These are phyloP conservation scores for Bos taurus DNA, from an alignment of 2,113 vertebrate species.

Conservation along the genomic window ARS-UCD2.0 NC_037347.1:2228001-2228500, in stretches of 20 bases:
- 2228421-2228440: not conserved
- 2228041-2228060: conserved; percentile 54
- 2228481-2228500: not conserved
- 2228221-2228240: not conserved
- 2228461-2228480: not conserved
- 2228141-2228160: conserved; percentile 34
- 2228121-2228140: conserved; percentile 46
- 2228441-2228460: not conserved
- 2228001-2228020: conserved; percentile 44
- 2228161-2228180: not conserved
- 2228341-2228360: not conserved
- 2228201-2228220: not conserved
- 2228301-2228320: not conserved
- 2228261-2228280: not conserved
- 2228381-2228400: not conserved
- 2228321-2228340: not conserved
- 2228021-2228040: conserved; percentile 53
- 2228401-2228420: not conserved
- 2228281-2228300: not conserved
- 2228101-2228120: conserved; percentile 52
- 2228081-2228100: conserved; percentile 25
- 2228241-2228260: not conserved
- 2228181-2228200: not conserved
- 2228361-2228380: not conserved
- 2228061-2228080: conserved; percentile 67